phyloP scores from a whole-genome alignment of 2,888 invertebrate genomes.

The Iphiclides podalirius region DNA sequence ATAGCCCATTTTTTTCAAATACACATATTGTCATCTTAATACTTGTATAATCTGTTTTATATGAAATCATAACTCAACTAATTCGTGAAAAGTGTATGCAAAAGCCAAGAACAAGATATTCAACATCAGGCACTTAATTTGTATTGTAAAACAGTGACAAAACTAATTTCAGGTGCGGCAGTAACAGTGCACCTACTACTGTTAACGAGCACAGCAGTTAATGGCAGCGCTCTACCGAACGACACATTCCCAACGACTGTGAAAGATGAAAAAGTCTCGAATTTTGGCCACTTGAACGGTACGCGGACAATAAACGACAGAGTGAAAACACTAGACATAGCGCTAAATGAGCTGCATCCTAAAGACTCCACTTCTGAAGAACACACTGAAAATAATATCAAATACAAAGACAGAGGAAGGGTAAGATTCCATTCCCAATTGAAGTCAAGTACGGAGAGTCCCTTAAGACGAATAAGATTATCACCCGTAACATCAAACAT shows the following conservation, averaged over 20 bases:
- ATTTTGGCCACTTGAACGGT: conserved; percentile 43
- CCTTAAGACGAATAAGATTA: conserved; percentile 41
- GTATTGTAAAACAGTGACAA: too few relatives aligned
- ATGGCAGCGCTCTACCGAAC: conserved; percentile 53
- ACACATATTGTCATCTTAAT: too few relatives aligned
- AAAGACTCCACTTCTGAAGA: conserved; percentile 67
- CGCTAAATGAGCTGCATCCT: conserved; percentile 63
- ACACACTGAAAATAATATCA: conserved; percentile 68
- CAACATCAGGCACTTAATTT: too few relatives aligned
- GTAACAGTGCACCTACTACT: conserved; percentile 71
- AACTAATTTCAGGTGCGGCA: conserved; percentile 73
- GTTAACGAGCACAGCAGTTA: conserved; percentile 56
- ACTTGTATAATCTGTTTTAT: too few relatives aligned
- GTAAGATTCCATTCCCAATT: conserved; percentile 49
- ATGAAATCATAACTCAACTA: too few relatives aligned
- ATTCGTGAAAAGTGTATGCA: too few relatives aligned
- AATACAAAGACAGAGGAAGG: conserved; percentile 71
- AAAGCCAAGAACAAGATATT: too few relatives aligned
- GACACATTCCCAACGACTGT: conserved; percentile 51
- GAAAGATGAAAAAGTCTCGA: conserved; percentile 48
- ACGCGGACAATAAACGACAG: conserved; percentile 45
- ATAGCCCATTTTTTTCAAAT: too few relatives aligned
- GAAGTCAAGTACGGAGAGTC: conserved; percentile 51
- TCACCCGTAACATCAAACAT: conserved; percentile 49
- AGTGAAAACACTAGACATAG: conserved; percentile 54